Evolutionary conservation across 1,140 invertebrate genomes (phyloP), one percentile per base, ranked within the genome.

Genomic region (Papilio glaucus): DNA sequence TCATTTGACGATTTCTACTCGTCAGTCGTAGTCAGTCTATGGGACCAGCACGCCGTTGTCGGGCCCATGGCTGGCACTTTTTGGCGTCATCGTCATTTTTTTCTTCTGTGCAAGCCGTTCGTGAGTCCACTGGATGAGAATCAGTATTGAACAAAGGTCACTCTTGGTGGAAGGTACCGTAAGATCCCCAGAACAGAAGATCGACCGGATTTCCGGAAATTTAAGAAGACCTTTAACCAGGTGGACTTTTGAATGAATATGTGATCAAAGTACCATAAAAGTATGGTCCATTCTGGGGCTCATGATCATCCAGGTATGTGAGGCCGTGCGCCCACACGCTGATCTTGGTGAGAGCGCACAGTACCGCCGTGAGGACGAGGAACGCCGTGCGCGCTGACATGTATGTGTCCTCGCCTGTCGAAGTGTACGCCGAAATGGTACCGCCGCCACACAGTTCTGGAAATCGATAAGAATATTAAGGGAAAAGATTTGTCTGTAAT

Each of bases 251-350:
- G 1, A 37, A 5, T 15, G 0, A 29, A 1, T 7, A 15, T 21
- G 4, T n/a, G n/a, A 45, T 39, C 10, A 61, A 37, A 49, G 63
- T 74, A 91, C 89, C 89, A 71, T 87, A 91, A 62, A 87, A 90
- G 65, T 90, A 90, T 2, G 88, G 79, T 72, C 88, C 89, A 74
- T 86, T 89, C 29, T 84, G 68, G 0, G 89, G 88, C 21, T 90
- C 79, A 29, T 90, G 88, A 61, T 91, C 89, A 70, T 91, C 89
- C 49, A 91, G 62, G 42, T 90, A 91, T 0, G 85, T 88, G 12
- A 90, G 71, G 0, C 88, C 88, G 41, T 88, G 88, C 0, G 89
- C 80, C 85, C 85, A 91, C 0, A 90, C 75, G 72, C 84, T 86
- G 77, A 91, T 76, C 74, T 85, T 86, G 7, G 84, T 81, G 10